Evolutionary conservation across 1,140 invertebrate genomes (phyloP).

Genomic region (Aphaenogaster ashmeadi): DNA sequence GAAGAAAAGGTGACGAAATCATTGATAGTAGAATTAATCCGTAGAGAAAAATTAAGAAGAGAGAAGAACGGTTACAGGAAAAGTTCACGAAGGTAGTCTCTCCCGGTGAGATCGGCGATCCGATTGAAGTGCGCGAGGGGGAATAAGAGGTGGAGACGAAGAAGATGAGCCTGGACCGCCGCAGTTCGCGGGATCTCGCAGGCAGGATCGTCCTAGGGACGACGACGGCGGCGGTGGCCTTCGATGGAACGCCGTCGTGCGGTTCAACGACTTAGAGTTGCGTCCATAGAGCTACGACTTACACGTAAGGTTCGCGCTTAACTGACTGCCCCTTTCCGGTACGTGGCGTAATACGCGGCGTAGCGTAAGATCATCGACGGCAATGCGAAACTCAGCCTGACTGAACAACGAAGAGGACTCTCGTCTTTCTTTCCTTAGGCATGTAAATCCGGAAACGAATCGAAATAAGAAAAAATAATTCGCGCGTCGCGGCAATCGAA

Average conservation of each 20-base stretch:
- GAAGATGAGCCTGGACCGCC: constrained; percentile 54
- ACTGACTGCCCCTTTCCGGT: neutral
- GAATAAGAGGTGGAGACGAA: neutral
- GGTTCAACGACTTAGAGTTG: constrained; percentile 50
- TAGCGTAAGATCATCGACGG: neutral
- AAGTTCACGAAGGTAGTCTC: neutral
- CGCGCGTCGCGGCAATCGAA: neutral
- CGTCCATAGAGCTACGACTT: constrained; percentile 25
- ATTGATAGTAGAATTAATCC: neutral
- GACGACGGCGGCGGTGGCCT: neutral
- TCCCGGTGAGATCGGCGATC: neutral
- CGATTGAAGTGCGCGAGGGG: neutral
- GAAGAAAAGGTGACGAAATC: neutral
- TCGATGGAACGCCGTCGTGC: constrained; percentile 23
- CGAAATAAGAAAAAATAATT: neutral
- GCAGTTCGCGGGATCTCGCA: neutral
- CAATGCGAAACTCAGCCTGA: neutral
- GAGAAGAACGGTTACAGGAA: neutral
- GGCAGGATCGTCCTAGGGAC: neutral
- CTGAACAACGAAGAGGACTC: neutral
- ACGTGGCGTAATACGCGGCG: neutral
- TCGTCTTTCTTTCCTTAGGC: no score
- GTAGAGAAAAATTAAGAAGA: neutral
- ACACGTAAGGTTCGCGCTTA: neutral
- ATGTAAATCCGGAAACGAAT: neutral